Evolutionary conservation across 35 echinoderm and acorn worm species (phyloP), one percentile per base, ranked within the genome.

Genomic region (Nesometra sesokonis): DNA sequence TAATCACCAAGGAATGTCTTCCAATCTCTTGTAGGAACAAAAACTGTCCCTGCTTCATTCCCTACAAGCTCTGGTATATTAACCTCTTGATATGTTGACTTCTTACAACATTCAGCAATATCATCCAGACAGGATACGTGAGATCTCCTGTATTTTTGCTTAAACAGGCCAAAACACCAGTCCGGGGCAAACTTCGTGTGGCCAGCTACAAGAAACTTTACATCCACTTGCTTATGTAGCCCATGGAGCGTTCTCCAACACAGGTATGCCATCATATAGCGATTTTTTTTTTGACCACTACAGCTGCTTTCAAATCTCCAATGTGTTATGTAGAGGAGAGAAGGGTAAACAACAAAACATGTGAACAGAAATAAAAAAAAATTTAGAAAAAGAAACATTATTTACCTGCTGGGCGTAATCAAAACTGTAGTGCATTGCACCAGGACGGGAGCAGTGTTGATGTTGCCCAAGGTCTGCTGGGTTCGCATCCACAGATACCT

Each of bases 251-350:
- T 35, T 0, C 89, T 36, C 91, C 87, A 93, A 19, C 77, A 67
- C 23, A 89, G 38, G 79, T 93, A 93, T 84, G 87, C 89, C 78
- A 93, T 8, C 5, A 89, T 30, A 82, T 52, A 89, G 30, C 34
- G 86, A 35, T 93, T 94, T 32, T 94, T 91, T n/a, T 94, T 89
- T 37, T 93, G 91, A 32, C 91, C 91, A 43, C 57, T 80, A 47
- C 91, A 93, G 83, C n/a, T n/a, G n/a, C 29, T 76, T 76, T 76
- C 29, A 76, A 17, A 17, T 76, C 57, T 29, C 11, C 27, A 15
- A 81, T 31, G 33, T 15, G 30, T 29, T 11, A 81, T 31, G 13
- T 31, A 81, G 13, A 35, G 87, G 80, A 88, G 86, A 92, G 88
- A 19, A 93, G 77, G 3, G 77, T 32, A 21, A 76, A 83, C n/a